Base-by-base conservation (phyloP, 2,888 invertebrate species). In the Celastrina argiolus region DNA sequence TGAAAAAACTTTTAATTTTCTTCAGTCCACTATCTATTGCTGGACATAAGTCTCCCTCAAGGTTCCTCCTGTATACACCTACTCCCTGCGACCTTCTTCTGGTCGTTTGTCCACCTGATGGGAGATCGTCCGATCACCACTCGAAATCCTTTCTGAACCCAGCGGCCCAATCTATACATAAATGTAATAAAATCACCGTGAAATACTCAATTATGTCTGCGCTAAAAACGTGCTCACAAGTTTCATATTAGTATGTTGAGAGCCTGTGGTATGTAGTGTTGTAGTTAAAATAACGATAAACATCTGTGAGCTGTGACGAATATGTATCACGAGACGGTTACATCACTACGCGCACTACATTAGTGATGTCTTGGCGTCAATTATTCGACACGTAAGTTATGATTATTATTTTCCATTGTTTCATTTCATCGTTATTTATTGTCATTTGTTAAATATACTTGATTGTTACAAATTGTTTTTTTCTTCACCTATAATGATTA, bases 351-450 rank as follows among this genome's bases (percentile, higher is more conserved):
- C 51, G 51, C 22, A n/a, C n/a, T n/a, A n/a, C 8, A 4, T 22
- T 16, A 79, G 85, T n/a, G 22, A 51, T 14, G n/a, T 59, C 3
- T 26, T 18, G 45, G 45, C 51, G 22, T 12, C 22, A 16, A 28
- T 51, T n/a, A 28, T 51, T n/a, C n/a, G 31, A n/a, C 34, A 8
- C 22, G 26, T 59, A 22, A 28, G 14, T 28, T 41, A 28, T 42
- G 12, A 39, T 39, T 39, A 10, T 31, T 64, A 10, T n/a, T 56
- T 31, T 10, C 59, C 59, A 56, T 56, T 39, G 18, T 56, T 22
- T 22, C 28, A 61, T 39, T 61, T 39, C 14, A 39, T 39, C 34
- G 31, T 59, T 18, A 61, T 61, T 61, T 61, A 39, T 39, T 61
- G 14, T 61, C 61, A 39, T 61, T 39, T 12, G 6, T 61, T 61